Base-by-base conservation (phyloP, 2,888 invertebrate species). In the Agrypnus murinus region DNA sequence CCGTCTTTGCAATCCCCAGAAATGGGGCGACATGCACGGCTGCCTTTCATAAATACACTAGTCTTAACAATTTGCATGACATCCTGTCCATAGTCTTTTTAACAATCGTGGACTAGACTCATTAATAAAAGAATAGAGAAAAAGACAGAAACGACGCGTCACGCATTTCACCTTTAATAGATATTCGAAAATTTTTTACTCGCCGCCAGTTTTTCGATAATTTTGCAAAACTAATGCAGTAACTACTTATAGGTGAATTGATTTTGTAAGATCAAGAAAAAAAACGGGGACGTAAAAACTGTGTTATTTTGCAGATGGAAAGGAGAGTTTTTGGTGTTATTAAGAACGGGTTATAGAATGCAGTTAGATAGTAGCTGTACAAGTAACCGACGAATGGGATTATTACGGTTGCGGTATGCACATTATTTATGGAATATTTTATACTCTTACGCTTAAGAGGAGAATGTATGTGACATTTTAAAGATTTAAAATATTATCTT, bases 361-460 rank as follows among this genome's bases (percentile, higher is more conserved):
- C 59, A 59, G 59, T 59, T 59, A 59, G 59, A 59, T 59, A 59
- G 59, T 59, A 59, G 59, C 45, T 32, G 59, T 55, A 55, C 55
- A 55, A 36, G 55, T 32, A 17, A 10, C n/a, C 48, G 48, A 48
- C 48, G 48, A 48, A 48, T 25, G 17, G 48, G 12, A 55, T 8
- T 55, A 15, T 25, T 12, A 17, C 15, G 34, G 31, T 25, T 34
- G 32, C 12, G 55, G 55, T 17, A 55, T 55, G 36, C 55, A 36
- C 55, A 19, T 55, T 19, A 55, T 10, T 36, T 36, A 36, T 17
- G 55, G 50, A 50, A 50, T 50, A 50, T 50, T 19, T 17, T 50
- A n/a, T n/a, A n/a, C n/a, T n/a, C n/a, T n/a, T n/a, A n/a, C n/a
- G n/a, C n/a, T n/a, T n/a, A n/a, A n/a, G n/a, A n/a, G n/a, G n/a